A percentile compares a stretch with the other conserved stretches of the same genome.
These are phyloP conservation scores for Ophion costatus DNA, from an alignment of 2,888 invertebrate species.

Conservation along the genomic window DNA sequence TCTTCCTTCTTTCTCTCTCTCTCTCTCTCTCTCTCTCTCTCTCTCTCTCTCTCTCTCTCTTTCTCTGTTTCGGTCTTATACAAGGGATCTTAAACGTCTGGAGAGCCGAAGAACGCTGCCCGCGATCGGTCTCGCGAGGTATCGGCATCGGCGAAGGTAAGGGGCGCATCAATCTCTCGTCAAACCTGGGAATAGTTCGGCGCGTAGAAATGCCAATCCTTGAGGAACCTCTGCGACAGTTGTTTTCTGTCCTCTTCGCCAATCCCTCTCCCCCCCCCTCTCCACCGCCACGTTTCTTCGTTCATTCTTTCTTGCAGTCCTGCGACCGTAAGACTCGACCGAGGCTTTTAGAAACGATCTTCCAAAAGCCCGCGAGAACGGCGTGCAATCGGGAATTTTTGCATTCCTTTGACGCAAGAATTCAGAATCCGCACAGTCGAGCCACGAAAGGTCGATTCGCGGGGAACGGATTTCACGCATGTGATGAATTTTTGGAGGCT, in stretches of 20 bases:
- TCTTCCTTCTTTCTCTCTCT: conserved; percentile 43
- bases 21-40: conserved; percentile 39
- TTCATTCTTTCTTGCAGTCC: neutral
- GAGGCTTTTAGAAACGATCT: conserved; percentile 6
- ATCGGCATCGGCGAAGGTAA: conserved; percentile 54
- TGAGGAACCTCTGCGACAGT: conserved; percentile 53
- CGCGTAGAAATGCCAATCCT: conserved; percentile 80
- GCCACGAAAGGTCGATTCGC: neutral
- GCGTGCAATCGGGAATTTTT: conserved; percentile 13
- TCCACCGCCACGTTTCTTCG: neutral
- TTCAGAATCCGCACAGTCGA: conserved; percentile 11
- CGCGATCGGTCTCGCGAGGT: conserved; percentile 23
- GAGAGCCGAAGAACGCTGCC: conserved; percentile 45
- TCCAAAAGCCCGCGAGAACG: neutral
- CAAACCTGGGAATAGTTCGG: conserved; percentile 80
- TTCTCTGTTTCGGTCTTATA: conserved; percentile 42
- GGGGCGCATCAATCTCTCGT: conserved; percentile 83
- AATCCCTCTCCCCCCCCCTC: conserved; percentile 9
- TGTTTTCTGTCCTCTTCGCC: conserved; percentile 34
- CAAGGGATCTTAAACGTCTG: conserved; percentile 14
- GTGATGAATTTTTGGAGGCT: too few species aligned
- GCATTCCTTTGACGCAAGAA: conserved; percentile 30
- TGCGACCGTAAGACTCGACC: neutral
- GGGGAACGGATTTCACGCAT: too few species aligned
- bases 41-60: conserved; percentile 41